Base-by-base conservation (phyloP, 2,888 invertebrate species). In the Pyrochroa serraticornis region DNA sequence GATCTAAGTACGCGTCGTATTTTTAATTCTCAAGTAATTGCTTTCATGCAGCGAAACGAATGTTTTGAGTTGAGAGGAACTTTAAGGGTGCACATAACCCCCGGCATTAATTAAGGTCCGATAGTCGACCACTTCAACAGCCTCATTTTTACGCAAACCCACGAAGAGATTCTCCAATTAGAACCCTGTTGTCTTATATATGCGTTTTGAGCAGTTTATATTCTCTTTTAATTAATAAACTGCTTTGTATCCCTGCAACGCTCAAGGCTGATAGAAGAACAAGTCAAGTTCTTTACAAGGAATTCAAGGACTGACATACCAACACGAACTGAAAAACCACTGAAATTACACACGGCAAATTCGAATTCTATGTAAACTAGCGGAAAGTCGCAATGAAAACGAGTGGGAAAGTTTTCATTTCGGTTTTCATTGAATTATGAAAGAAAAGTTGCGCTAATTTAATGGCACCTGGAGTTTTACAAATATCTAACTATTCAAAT, bases 121-220 rank as follows among this genome's bases (percentile, higher is more conserved):
- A 12, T 39, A 12, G 6, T 59, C 46, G 37, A 44, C 42, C 41
- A 51, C 51, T 62, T 45, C 38, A 53, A 30, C 54, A 14, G 46
- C 31, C 45, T 46, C 49, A 54, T 59, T 55, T 55, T 60, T 45
- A 50, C 45, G 32, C 38, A 38, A 54, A 42, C 36, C 57, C 57
- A 56, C 35, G 42, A 58, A 62, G 46, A 46, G 54, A 51, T 52
- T 45, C 63, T 64, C 65, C 64, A 67, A 67, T 67, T 66, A 65
- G 65, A 64, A 60, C 51, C 60, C 62, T 58, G 60, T 64, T 64
- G 66, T 65, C 57, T 65, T 67, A 43, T 69, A 67, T 66, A 69
- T 68, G 66, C 69, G 71, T 68, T 70, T 69, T 67, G 48, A 62
- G 62, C 65, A 62, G 66, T 68, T 69, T 67, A 67, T 58, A 55